Conservation (phyloP, 2,888 invertebrate genomes). For the Arge pagana region DNA sequence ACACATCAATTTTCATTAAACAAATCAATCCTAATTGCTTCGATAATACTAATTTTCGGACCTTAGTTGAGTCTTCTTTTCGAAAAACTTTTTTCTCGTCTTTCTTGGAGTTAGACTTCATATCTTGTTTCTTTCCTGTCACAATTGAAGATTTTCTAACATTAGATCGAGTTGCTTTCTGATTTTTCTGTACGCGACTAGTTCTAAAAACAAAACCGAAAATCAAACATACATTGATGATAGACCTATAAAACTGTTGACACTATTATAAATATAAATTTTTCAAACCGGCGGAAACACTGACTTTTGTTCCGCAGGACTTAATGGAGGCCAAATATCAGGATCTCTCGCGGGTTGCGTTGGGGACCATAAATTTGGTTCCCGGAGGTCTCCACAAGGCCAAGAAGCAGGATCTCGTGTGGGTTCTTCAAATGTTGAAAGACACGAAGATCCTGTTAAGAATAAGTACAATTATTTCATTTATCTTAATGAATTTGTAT, state of each 20-base stretch:
- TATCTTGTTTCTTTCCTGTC: conserved; percentile 52
- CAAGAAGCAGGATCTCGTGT: conserved; percentile 80
- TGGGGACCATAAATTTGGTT: conserved; percentile 64
- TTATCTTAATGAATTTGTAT: not conserved
- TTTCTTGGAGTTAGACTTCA: conserved; percentile 51
- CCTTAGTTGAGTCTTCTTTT: conserved; percentile 57
- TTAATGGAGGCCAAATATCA: conserved; percentile 88
- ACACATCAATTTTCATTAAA: not conserved
- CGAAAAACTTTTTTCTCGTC: conserved; percentile 56
- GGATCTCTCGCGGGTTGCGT: conserved; percentile 68
- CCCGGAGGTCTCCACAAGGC: conserved; percentile 65
- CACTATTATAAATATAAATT: not conserved
- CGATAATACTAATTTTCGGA: conserved; percentile 27
- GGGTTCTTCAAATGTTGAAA: conserved; percentile 63
- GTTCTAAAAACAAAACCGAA: conserved; percentile 40
- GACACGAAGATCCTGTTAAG: conserved; percentile 48
- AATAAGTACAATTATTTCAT: not conserved
- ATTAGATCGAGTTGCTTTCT: conserved; percentile 49
- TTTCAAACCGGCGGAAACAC: conserved; percentile 33
- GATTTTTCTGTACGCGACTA: conserved; percentile 51
- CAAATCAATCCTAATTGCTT: too few species aligned
- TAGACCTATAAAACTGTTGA: conserved; percentile 9
- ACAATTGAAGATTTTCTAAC: conserved; percentile 51
- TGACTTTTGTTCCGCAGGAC: conserved; percentile 76
- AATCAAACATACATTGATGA: conserved; percentile 8